Percentiles rank a stretch among this genome's conserved stretches.
Evolutionary conservation across 2,113 vertebrate genomes (phyloP).

Genomic region (Suricata suricatta): DNA sequence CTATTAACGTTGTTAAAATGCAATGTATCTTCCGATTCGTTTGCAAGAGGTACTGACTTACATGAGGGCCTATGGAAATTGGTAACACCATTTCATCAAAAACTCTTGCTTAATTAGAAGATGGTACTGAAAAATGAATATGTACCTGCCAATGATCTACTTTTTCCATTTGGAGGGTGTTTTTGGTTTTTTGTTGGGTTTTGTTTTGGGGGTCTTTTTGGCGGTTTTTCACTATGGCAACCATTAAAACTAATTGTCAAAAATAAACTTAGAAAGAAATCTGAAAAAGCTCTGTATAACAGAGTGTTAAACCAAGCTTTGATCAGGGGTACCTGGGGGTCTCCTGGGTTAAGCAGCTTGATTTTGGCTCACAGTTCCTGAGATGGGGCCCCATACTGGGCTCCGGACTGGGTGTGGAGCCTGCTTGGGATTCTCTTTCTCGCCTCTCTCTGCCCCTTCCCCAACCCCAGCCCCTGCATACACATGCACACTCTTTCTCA

Average conservation of each 20-base stretch:
- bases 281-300: neutral
- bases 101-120: neutral
- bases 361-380: too few species aligned
- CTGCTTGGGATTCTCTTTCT: too few species aligned
- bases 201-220: neutral
- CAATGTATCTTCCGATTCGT: neutral
- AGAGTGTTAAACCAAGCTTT: constrained; percentile 17
- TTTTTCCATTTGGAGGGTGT: neutral
- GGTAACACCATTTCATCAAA: constrained; percentile 8
- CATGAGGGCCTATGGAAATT: neutral
- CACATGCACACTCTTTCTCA: too few species aligned
- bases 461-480: too few species aligned
- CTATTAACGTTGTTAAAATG: constrained; percentile 15
- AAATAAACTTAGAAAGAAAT: neutral
- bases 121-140: constrained; percentile 17
- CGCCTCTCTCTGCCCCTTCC: too few species aligned
- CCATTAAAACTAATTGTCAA: constrained; percentile 18
- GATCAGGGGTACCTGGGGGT: neutral
- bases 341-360: too few species aligned
- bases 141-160: neutral
- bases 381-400: too few species aligned
- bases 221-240: neutral
- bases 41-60: neutral
- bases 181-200: too few species aligned
- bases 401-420: too few species aligned